phyloP scores from a whole-genome alignment of 2,797 vertebrate genomes.

The Tympanoctomys barrerae region DNA sequence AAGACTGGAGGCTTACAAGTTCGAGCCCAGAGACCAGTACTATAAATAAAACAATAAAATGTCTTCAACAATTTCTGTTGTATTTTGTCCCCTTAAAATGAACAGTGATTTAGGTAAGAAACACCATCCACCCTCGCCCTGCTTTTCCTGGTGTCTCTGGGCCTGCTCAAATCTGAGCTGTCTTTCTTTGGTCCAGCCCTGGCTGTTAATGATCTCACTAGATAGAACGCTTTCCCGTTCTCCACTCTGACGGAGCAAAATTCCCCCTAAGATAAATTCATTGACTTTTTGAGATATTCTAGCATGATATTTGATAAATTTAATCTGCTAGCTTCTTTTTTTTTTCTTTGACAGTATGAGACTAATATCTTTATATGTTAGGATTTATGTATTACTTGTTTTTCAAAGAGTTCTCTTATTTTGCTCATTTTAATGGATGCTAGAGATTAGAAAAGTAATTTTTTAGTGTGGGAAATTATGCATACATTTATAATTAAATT shows the following conservation, averaged over 20 bases:
- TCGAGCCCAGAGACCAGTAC: neutral
- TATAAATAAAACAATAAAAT: neutral
- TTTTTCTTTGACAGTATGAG: conserved; percentile 1
- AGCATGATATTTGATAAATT: neutral
- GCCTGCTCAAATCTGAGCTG: neutral
- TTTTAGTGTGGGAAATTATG: conserved; percentile 3
- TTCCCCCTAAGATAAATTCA: neutral
- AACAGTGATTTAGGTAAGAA: neutral
- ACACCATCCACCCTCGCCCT: neutral
- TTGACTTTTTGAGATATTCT: neutral
- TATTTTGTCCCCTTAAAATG: neutral
- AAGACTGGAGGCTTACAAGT: neutral
- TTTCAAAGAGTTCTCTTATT: neutral
- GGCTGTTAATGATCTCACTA: neutral
- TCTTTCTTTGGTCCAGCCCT: neutral
- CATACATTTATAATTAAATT: neutral
- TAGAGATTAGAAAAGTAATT: neutral
- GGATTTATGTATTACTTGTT: neutral
- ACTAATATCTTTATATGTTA: conserved; percentile 24
- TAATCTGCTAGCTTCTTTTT: conserved; percentile 1
- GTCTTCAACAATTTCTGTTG: neutral
- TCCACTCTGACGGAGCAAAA: neutral
- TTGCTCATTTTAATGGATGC: neutral
- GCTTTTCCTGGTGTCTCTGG: neutral
- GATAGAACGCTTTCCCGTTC: neutral